Percentiles rank a stretch among this genome's conserved stretches.
Evolutionary conservation across 2,888 invertebrate genomes (phyloP).

Genomic region (Lithodes maja): DNA sequence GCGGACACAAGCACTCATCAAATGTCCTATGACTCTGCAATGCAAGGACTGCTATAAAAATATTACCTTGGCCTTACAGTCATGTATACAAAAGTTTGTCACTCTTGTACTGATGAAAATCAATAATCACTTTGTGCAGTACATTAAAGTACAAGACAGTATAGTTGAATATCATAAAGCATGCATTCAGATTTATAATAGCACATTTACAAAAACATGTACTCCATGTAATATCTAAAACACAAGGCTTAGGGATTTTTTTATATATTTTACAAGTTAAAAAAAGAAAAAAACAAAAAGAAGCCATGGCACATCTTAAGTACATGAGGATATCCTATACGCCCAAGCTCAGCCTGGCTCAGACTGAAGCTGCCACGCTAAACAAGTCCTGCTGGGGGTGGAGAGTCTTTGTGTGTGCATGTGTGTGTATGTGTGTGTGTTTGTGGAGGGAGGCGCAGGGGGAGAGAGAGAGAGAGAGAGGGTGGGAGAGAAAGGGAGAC

Average conservation of each 20-base stretch:
- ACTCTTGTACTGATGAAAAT: conserved; percentile 69
- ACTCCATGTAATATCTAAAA: conserved; percentile 64
- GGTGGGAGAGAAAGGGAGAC: neutral
- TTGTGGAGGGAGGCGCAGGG: conserved; percentile 23
- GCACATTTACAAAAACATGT: conserved; percentile 67
- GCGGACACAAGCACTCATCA: conserved; percentile 50
- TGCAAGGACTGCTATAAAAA: conserved; percentile 67
- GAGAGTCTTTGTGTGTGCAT: neutral
- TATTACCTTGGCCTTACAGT: conserved; percentile 64
- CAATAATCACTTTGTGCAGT: conserved; percentile 65
- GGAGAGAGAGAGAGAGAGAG: neutral
- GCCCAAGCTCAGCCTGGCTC: conserved; percentile 24
- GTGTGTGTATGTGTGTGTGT: neutral
- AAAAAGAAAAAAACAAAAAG: neutral
- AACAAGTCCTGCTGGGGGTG: conserved; percentile 31
- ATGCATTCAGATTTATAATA: conserved; percentile 63
- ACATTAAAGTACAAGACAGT: conserved; percentile 66
- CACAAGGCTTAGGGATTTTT: conserved; percentile 50
- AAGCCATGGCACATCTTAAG: conserved; percentile 67
- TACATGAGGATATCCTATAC: conserved; percentile 62
- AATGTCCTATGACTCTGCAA: conserved; percentile 55
- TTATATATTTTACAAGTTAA: conserved; percentile 47
- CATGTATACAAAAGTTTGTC: conserved; percentile 64
- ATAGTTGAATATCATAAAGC: conserved; percentile 63
- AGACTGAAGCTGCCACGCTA: conserved; percentile 54